Conservation (phyloP, 2,888 invertebrate species). For the Nomada ferruginata region DNA sequence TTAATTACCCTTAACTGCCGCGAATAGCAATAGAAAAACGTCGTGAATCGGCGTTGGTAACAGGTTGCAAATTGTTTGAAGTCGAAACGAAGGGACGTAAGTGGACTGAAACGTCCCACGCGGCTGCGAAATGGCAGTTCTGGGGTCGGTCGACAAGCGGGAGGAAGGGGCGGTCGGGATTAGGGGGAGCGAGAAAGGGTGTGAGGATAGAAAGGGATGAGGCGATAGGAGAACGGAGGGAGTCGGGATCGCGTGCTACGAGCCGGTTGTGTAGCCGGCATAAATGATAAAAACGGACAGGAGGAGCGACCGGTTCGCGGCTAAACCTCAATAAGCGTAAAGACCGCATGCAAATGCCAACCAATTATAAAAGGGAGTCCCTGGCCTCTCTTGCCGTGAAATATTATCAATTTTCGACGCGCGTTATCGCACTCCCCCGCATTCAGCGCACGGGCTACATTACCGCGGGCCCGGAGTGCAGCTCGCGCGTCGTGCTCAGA, state of each 20-base stretch:
- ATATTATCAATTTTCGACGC: slow-evolving; percentile 75
- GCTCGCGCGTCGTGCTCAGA: not conserved
- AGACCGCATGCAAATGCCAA: slow-evolving; percentile 75
- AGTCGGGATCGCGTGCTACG: slow-evolving; percentile 73
- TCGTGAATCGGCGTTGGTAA: slow-evolving; percentile 44
- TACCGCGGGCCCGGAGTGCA: slow-evolving; percentile 25
- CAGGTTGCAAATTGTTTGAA: slow-evolving; percentile 65
- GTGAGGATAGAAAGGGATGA: slow-evolving; percentile 39
- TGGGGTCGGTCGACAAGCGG: slow-evolving; percentile 33
- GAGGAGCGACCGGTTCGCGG: slow-evolving; percentile 75
- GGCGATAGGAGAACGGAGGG: slow-evolving; percentile 22
- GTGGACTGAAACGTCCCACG: slow-evolving; percentile 69
- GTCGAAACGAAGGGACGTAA: slow-evolving; percentile 58
- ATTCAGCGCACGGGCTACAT: slow-evolving; percentile 23
- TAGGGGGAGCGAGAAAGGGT: slow-evolving; percentile 56
- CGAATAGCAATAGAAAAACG: slow-evolving; percentile 41
- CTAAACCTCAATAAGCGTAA: slow-evolving; percentile 75
- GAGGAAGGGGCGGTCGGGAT: slow-evolving; percentile 35
- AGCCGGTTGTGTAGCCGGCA: slow-evolving; percentile 74
- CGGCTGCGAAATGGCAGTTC: slow-evolving; percentile 67
- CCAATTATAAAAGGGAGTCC: slow-evolving; percentile 73
- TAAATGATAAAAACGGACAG: slow-evolving; percentile 79
- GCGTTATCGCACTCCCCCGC: slow-evolving; percentile 64
- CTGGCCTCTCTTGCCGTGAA: slow-evolving; percentile 62
- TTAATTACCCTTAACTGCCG: slow-evolving; percentile 50